Conservation (phyloP, 2,797 vertebrate genomes). For the Myripristis jacobus region DNA sequence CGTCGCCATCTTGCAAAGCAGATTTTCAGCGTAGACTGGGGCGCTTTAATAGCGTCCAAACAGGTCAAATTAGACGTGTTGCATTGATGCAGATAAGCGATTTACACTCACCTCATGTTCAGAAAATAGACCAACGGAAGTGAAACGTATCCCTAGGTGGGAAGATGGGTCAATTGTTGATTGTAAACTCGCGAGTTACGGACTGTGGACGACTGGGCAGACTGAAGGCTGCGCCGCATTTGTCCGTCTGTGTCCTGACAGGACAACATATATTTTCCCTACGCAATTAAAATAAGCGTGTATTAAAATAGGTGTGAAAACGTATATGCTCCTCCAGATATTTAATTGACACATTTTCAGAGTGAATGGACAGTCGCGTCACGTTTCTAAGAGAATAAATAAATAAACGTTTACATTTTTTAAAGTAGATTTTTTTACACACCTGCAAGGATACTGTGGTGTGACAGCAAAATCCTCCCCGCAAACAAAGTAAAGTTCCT, state of each 20-base stretch:
- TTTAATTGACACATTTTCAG: accelerated
- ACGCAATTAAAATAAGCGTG: background rate
- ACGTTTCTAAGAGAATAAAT: no score
- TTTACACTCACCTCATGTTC: conserved; percentile 83
- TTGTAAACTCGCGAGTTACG: conserved; percentile 79
- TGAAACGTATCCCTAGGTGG: conserved; percentile 49
- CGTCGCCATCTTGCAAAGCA: conserved; percentile 88
- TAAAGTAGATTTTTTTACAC: conserved; percentile 43
- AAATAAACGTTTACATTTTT: background rate
- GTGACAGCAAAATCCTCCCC: conserved; percentile 79
- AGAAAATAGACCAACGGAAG: conserved; percentile 40
- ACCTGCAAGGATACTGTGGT: conserved; percentile 77
- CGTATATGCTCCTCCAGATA: accelerated
- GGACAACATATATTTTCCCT: conserved; percentile 50
- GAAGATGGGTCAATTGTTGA: conserved; percentile 52
- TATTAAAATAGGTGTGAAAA: accelerated
- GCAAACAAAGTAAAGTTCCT: conserved; percentile 60
- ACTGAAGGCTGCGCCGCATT: conserved; percentile 84
- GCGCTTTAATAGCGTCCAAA: conserved; percentile 59
- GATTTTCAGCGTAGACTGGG: conserved; percentile 74
- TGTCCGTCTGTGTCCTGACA: conserved; percentile 80
- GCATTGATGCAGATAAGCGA: conserved; percentile 18
- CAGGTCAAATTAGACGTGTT: conserved; percentile 42
- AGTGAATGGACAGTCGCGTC: accelerated
- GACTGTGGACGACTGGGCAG: conserved; percentile 76